phyloP scores from a whole-genome alignment of 2,888 invertebrate genomes.

The Harpalus rubripes region DNA sequence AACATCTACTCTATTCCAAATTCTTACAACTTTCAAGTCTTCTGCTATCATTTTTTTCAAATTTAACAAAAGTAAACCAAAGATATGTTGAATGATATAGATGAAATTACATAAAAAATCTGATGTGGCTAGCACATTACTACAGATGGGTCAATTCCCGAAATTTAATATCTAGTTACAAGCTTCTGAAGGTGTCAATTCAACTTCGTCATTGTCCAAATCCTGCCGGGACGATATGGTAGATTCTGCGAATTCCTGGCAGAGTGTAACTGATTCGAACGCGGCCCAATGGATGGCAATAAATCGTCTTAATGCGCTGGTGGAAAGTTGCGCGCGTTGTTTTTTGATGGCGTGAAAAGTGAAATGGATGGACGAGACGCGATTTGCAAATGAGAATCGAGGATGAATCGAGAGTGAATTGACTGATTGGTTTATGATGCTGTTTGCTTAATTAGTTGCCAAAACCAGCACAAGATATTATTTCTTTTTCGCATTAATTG shows the following conservation, averaged over 20 bases:
- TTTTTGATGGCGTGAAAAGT: conserved; percentile 60
- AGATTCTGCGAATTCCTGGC: conserved; percentile 1
- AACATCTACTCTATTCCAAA: too few species aligned
- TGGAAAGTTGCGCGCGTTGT: conserved; percentile 55
- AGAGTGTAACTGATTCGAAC: conserved; percentile 42
- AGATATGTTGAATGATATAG: too few species aligned
- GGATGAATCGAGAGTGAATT: conserved; percentile 23
- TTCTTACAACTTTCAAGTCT: too few species aligned
- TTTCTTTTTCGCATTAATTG: background rate
- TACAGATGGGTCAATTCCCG: too few species aligned
- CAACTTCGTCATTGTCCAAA: background rate
- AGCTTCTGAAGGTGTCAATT: too few species aligned
- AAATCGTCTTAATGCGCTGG: conserved; percentile 61
- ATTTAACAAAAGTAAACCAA: too few species aligned
- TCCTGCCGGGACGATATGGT: background rate
- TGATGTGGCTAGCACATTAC: too few species aligned
- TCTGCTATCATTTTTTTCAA: too few species aligned
- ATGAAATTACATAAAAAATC: too few species aligned
- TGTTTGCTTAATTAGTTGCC: conserved; percentile 9
- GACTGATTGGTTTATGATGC: conserved; percentile 29
- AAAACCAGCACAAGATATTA: background rate
- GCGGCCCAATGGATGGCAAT: conserved; percentile 40
- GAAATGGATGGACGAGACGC: conserved; percentile 51
- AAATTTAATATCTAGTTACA: too few species aligned
- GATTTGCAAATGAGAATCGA: conserved; percentile 46